Conservation (phyloP, 2,113 vertebrate genomes). For the Lethenteron camtschaticum region DNA sequence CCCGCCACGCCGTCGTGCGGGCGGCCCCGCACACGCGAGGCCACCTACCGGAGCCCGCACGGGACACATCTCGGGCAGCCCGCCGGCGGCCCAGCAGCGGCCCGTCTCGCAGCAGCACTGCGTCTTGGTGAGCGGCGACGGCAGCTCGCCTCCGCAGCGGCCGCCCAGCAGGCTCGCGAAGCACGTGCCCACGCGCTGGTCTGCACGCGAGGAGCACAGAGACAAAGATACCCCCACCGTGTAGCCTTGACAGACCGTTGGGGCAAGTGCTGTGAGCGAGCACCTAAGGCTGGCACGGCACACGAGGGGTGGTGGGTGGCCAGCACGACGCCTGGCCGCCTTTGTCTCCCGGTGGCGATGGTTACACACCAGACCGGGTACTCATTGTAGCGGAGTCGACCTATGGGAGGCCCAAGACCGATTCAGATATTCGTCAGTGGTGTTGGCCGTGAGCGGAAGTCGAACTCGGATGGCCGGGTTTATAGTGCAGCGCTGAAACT, state of each 20-base stretch:
- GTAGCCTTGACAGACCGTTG: background rate
- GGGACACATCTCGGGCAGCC: conserved; percentile 60
- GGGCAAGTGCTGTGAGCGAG: too few relatives aligned
- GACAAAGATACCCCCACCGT: conserved; percentile 6
- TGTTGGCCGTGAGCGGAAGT: too few relatives aligned
- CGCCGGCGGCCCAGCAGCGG: conserved; percentile 59
- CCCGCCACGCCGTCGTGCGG: background rate
- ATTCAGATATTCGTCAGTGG: too few relatives aligned
- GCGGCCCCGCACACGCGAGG: background rate
- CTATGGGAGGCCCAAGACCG: too few relatives aligned
- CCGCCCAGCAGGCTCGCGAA: conserved; percentile 45
- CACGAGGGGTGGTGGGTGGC: too few relatives aligned
- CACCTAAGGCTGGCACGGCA: too few relatives aligned
- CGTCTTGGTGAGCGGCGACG: conserved; percentile 46
- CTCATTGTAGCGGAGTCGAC: too few relatives aligned
- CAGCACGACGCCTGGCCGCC: too few relatives aligned
- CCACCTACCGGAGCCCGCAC: conserved; percentile 50
- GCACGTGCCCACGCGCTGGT: conserved; percentile 62
- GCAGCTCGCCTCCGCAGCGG: conserved; percentile 55
- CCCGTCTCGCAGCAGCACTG: conserved; percentile 77
- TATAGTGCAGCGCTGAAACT: too few relatives aligned
- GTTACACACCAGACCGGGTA: too few relatives aligned
- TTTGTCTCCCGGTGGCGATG: too few relatives aligned
- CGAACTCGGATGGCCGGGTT: too few relatives aligned
- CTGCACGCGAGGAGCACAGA: conserved; percentile 18